Percentiles rank a stretch among this genome's conserved stretches.
phyloP scores from a whole-genome alignment of 1,140 invertebrate species.

The Ectropis grisescens region DNA sequence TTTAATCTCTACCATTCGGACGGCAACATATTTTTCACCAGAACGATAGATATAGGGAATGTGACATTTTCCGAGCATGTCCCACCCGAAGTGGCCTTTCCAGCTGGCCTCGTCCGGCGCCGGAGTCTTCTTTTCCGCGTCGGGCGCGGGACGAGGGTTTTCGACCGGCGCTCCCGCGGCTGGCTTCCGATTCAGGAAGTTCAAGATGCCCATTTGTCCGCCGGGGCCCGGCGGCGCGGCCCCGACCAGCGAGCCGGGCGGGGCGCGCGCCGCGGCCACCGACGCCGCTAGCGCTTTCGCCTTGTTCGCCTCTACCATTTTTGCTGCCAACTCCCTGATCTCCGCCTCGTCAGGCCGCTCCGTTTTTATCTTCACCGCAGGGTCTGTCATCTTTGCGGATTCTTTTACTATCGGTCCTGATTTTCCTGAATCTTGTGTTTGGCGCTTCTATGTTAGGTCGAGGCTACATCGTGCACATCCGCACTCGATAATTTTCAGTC shows the following conservation, averaged over 20 bases:
- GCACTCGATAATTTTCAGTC: too few relatives aligned
- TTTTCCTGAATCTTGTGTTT: too few relatives aligned
- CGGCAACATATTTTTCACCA: constrained; percentile 89
- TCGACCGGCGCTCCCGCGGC: constrained; percentile 31
- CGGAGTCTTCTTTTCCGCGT: constrained; percentile 58
- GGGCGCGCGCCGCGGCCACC: constrained; percentile 47
- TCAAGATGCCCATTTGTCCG: constrained; percentile 73
- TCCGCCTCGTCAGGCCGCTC: constrained; percentile 89
- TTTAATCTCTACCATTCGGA: constrained; percentile 91
- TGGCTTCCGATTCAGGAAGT: constrained; percentile 70
- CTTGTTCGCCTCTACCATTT: constrained; percentile 88
- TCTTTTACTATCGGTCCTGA: too few relatives aligned
- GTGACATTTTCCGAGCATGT: constrained; percentile 84
- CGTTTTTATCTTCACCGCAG: constrained; percentile 77
- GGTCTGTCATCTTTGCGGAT: constrained; percentile 49
- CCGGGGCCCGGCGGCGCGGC: constrained; percentile 36
- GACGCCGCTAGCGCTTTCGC: constrained; percentile 73
- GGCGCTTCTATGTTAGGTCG: too few relatives aligned
- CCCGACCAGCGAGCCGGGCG: constrained; percentile 47
- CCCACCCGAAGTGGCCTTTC: constrained; percentile 92
- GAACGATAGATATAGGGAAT: constrained; percentile 90
- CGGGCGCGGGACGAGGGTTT: constrained; percentile 29
- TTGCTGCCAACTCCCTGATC: constrained; percentile 86
- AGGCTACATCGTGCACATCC: too few relatives aligned
- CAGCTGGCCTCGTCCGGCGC: constrained; percentile 84